These are phyloP conservation scores for Gephyroberyx darwinii DNA, from an alignment of 2,797 vertebrate species.

Conservation along the genomic window DNA sequence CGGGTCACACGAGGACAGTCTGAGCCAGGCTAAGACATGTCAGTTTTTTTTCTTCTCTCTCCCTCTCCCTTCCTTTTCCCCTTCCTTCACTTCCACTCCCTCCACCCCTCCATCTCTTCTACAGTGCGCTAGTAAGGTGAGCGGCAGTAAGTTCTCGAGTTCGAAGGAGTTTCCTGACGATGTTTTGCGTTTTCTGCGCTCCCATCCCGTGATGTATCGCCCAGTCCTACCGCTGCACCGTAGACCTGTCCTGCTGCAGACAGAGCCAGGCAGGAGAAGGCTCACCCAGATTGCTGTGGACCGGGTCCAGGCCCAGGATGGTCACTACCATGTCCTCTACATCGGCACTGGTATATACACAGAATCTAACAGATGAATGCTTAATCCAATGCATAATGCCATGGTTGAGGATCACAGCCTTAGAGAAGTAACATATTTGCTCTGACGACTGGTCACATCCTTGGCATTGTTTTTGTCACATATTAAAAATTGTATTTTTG, in stretches of 20 bases:
- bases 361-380: not conserved
- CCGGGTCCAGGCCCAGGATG: conserved; percentile 95
- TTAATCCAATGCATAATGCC: too few species aligned
- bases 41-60: conserved; percentile 26
- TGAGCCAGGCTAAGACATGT: conserved; percentile 35
- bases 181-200: conserved; percentile 90
- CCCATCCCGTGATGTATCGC: conserved; percentile 93
- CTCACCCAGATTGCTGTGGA: conserved; percentile 95
- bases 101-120: conserved; percentile 10
- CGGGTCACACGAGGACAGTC: conserved; percentile 48
- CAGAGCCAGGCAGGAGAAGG: conserved; percentile 86
- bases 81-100: not conserved
- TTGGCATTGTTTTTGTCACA: too few species aligned
- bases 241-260: conserved; percentile 90
- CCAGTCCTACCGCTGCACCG: conserved; percentile 89
- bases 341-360: conserved; percentile 90
- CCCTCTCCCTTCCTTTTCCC: conserved; percentile 16
- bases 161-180: conserved; percentile 97
- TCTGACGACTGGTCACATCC: too few species aligned
- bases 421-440: too few species aligned
- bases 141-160: conserved; percentile 88
- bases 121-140: conserved; percentile 97
- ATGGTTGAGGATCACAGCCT: too few species aligned
- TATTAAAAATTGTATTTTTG: too few species aligned
- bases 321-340: conserved; percentile 96